Base-by-base conservation (phyloP, 1,140 invertebrate genomes). In the Drosophila grimshawi region DNA sequence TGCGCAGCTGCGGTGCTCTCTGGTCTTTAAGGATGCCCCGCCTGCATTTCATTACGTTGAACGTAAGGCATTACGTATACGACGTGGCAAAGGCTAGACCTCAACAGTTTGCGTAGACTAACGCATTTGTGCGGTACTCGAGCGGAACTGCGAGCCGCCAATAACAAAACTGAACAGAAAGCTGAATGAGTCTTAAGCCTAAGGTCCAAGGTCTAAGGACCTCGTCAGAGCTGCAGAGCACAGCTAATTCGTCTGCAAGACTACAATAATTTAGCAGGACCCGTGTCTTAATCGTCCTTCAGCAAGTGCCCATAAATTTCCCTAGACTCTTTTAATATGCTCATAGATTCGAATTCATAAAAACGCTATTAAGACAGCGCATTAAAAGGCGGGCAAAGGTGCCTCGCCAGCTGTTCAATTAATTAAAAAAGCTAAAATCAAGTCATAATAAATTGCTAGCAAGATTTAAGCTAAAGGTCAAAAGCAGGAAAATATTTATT, bases 401-500 rank as follows among this genome's bases (percentile, higher is more conserved):
- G 57, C 57, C 48, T 41, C 5, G 37, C 35, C 48, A 46, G 56
- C 49, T 46, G 49, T 33, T 48, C 80, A 85, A 85, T 77, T 85
- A 85, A 83, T 83, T 83, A 83, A 81, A 83, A 73, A 81, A 55
- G 69, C 48, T 43, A 51, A 43, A 51, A 30, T 30, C 65, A 43
- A 61, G 62, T 29, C 76, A 57, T 63, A 85, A 80, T 85, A 73
- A 83, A 83, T 80, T 63, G 73, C 56, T 63, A 19, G 37, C 59
- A 72, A 80, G 81, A 85, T 72, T 83, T 80, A 83, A 80, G 72
- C 67, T 80, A 63, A 80, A 66, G 67, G 73, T 72, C 56, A 48
- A 19, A 67, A 55, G 53, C 68, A 55, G 71, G 45, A 67, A 78
- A 78, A 83, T 73, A 59, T 68, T 60, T 60, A 60, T 68, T 73